phyloP scores from a whole-genome alignment of 2,888 invertebrate species.

The Andricus quercusramuli region DNA sequence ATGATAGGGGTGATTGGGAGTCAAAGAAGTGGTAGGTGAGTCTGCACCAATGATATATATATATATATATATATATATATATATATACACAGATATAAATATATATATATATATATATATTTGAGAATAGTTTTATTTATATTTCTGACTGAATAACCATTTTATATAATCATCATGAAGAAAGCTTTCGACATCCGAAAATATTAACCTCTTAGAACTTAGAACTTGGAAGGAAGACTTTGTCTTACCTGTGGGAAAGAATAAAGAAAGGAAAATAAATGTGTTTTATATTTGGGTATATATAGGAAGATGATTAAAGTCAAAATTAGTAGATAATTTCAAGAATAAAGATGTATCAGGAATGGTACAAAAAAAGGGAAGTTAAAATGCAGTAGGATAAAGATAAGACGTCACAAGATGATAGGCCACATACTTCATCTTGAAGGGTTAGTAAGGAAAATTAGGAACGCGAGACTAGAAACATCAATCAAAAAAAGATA shows the following conservation, averaged over 20 bases:
- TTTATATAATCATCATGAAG: too few relatives aligned
- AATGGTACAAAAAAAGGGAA: background rate
- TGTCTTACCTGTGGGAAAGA: background rate
- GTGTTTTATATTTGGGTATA: background rate
- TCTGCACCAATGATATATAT: too few relatives aligned
- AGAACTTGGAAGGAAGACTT: too few relatives aligned
- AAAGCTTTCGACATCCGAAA: too few relatives aligned
- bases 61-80: too few relatives aligned
- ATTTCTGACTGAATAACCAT: too few relatives aligned
- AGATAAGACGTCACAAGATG: background rate
- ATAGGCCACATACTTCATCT: background rate
- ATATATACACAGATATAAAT: too few relatives aligned
- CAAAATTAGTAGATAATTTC: background rate
- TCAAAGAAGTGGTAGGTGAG: too few relatives aligned
- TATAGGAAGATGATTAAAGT: background rate
- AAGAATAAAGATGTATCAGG: background rate
- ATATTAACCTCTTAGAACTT: too few relatives aligned
- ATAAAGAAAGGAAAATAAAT: background rate
- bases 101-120: too few relatives aligned
- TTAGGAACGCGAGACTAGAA: background rate
- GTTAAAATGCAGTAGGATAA: background rate
- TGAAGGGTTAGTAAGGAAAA: background rate
- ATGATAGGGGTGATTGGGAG: too few relatives aligned
- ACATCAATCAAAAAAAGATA: background rate
- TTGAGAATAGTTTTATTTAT: too few relatives aligned